Conservation (phyloP, 2,888 invertebrate species). For the Agrypnus murinus region DNA sequence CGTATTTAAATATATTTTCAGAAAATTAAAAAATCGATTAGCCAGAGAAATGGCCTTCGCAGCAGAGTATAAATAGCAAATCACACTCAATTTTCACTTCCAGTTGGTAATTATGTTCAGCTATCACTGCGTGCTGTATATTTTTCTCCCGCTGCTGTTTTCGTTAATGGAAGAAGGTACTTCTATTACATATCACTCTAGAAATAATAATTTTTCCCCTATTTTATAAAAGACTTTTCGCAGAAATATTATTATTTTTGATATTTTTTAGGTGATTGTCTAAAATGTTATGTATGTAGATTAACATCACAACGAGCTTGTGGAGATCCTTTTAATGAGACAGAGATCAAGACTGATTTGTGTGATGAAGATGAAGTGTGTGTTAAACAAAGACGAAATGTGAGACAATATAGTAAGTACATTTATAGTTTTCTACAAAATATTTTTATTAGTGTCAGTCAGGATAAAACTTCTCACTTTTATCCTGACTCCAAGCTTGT, state of each 20-base stretch:
- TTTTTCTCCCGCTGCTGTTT: constrained; percentile 4
- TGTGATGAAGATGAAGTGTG: background rate
- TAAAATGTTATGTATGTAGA: background rate
- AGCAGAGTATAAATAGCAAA: constrained; percentile 17
- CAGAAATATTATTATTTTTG: no score
- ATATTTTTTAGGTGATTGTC: constrained; percentile 1
- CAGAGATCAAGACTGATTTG: no score
- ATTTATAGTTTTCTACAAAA: constrained; percentile 1
- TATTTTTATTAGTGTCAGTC: no score
- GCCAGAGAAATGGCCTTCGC: constrained; percentile 1
- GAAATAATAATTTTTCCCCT: background rate
- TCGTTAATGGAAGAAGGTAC: background rate
- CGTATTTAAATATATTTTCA: constrained; percentile 5
- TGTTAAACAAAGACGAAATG: constrained; percentile 2
- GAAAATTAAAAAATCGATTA: constrained; percentile 23
- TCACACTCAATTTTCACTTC: background rate
- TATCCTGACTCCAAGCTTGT: no score
- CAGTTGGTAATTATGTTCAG: constrained; percentile 16
- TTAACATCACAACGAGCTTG: background rate
- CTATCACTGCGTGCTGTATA: background rate
- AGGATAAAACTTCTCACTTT: no score
- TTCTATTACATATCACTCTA: background rate
- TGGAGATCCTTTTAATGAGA: constrained; percentile 1
- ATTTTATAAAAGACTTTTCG: no score
- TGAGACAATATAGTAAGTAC: background rate